Evolutionary conservation across 2,797 vertebrate species (phyloP).

Genomic region (Gambelia wislizenii): DNA sequence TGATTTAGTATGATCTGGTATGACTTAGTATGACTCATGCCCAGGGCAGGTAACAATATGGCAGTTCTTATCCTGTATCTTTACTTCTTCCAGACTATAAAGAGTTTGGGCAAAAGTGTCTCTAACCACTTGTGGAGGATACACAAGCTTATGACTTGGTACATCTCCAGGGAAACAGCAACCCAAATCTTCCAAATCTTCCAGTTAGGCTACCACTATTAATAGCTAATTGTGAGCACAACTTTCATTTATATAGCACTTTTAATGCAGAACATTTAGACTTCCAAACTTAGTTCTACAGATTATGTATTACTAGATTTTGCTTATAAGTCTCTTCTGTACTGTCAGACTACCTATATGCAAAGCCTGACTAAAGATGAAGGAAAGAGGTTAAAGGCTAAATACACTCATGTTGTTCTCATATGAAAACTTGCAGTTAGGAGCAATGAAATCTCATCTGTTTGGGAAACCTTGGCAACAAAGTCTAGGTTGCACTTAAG

Average conservation of each 20-base stretch:
- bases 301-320: constrained; percentile 13
- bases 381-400: constrained; percentile 21
- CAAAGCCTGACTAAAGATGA: not conserved
- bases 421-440: constrained; percentile 15
- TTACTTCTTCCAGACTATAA: not conserved
- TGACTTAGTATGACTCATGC: not conserved
- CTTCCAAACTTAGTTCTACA: constrained; percentile 13
- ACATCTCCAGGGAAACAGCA: not conserved
- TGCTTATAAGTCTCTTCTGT: no score
- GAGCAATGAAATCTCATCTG: constrained; percentile 29
- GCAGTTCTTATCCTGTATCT: not conserved
- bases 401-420: not conserved
- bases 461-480: not conserved
- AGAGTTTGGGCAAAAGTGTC: not conserved
- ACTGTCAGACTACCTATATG: no score
- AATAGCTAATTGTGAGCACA: not conserved
- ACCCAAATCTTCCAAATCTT: no score
- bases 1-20: not conserved
- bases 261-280: constrained; percentile 1
- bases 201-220: not conserved
- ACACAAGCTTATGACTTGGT: not conserved
- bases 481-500: constrained; percentile 16
- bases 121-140: not conserved
- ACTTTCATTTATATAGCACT: no score
- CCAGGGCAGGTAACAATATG: not conserved